Evolutionary conservation across 2,888 invertebrate species (phyloP), one percentile per base, ranked within the genome.

Genomic region (Agrilus mali): DNA sequence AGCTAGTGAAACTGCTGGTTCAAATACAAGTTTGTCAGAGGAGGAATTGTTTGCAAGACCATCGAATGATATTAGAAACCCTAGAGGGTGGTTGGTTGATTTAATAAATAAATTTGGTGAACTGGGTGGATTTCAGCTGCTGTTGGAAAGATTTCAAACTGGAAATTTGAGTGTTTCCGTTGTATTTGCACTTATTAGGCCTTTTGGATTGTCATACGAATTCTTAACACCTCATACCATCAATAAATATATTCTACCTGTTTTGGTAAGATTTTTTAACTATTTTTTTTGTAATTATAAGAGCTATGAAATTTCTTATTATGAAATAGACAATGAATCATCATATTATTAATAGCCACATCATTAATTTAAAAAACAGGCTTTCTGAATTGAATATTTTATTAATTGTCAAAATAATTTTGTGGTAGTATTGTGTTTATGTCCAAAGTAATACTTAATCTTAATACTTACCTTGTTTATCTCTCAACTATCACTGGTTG

Each of bases 61-160:
- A 43, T 77, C 82, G 31, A 68, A 73, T 37, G 94, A 95, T 68
- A 78, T 83, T 42, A 78, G 94, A 59, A 82, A 81, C 55, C 88
- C 90, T 12, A 79, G 89, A 53, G 95, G 95, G 45, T 96, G 95
- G 95, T 79, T 96, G 51, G 93, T 95, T 47, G 94, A 96, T 73
- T 76, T 96, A 51, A 86, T 96, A 48, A 96, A 96, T 74, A 77
- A 76, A 75, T 96, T 95, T 70, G 96, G 95, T 12, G 80, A 82
- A 61, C 71, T 87, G 46, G 85, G 85, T 45, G 96, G 96, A 45
- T 96, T 96, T 68, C 80, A 88, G 57, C 82, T 84, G 61, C 68
- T 93, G 48, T 70, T 86, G 43, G 85, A 88, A 58, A 74, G 90
- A 54, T 92, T 93, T 69, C 83, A 87, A 66, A 73, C 73, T 54